A percentile compares a stretch with the other conserved stretches of the same genome.
Evolutionary conservation across 2,888 invertebrate genomes (phyloP).

Genomic region (Dermolepida albohirtum): DNA sequence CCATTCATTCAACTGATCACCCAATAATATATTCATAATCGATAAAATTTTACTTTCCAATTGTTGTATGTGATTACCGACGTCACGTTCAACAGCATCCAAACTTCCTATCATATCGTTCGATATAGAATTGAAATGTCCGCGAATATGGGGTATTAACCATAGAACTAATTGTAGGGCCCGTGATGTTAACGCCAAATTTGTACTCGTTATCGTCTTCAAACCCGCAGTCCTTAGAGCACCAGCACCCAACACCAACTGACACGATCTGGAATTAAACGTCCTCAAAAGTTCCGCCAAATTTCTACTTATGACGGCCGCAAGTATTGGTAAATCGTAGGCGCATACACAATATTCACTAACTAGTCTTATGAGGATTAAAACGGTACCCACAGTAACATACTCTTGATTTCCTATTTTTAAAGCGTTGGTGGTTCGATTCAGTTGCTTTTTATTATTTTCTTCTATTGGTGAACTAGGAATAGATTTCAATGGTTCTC

Average conservation of each 20-base stretch:
- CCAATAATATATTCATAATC: slow-evolving; percentile 88
- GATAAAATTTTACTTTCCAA: slow-evolving; percentile 91
- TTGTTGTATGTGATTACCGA: slow-evolving; percentile 90
- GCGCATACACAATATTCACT: slow-evolving; percentile 91
- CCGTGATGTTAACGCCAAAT: slow-evolving; percentile 87
- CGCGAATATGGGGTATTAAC: slow-evolving; percentile 79
- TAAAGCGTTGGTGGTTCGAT: slow-evolving; percentile 52
- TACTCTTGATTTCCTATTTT: slow-evolving; percentile 70
- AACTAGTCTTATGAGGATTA: slow-evolving; percentile 89
- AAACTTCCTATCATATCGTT: slow-evolving; percentile 70
- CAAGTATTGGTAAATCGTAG: slow-evolving; percentile 80
- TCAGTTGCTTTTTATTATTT: slow-evolving; percentile 49
- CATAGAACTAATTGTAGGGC: slow-evolving; percentile 85
- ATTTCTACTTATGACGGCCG: slow-evolving; percentile 84
- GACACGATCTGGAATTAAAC: slow-evolving; percentile 90
- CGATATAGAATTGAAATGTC: slow-evolving; percentile 75
- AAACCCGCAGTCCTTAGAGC: slow-evolving; percentile 94
- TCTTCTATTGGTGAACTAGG: slow-evolving; percentile 60
- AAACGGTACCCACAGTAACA: slow-evolving; percentile 83
- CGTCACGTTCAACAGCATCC: slow-evolving; percentile 81
- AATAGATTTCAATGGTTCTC: slow-evolving; percentile 62
- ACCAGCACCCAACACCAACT: slow-evolving; percentile 95
- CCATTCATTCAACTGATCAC: slow-evolving; percentile 87
- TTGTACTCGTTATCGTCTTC: slow-evolving; percentile 94
- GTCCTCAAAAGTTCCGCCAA: slow-evolving; percentile 89